Base-by-base conservation (phyloP, 2,113 vertebrate genomes). In the Platycercus adscitus region DNA sequence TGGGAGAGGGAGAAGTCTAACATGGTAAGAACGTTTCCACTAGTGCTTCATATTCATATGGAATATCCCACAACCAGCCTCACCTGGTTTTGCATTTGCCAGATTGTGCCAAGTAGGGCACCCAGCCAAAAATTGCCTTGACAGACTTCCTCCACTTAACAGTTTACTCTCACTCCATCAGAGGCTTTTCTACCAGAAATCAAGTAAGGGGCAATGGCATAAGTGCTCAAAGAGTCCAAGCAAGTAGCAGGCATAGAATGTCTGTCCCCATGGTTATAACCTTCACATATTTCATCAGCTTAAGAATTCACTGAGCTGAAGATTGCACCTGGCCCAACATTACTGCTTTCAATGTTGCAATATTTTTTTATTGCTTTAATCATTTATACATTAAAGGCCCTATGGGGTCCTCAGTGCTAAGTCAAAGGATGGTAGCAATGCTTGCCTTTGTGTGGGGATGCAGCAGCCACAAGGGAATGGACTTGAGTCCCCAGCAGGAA, bases 321-420 rank as follows among this genome's bases (percentile, higher is more conserved):
- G 77, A 63, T 26, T 70, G 58, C 64, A 88, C 77, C 58, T 94
- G 60, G 60, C 41, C 25, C 53, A 88, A 90, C 7, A 83, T 75
- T 92, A 95, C 73, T 83, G 53, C 64, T 94, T 88, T 88, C 81
- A 90, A 93, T 55, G 41, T 60, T 94, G 50, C 68, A 88, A 83
- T 93, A 39, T 72, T 77, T 94, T 91, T 93, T 95, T 95, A 91
- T 70, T 73, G 31, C 60, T 86, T 90, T 77, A 93, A 92, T 94
- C 50, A 53, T 73, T 77, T 87, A 53, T 63, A 53, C 53, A 66
- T 88, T 94, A 70, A 90, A 94, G 91, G 35, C 68, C 60, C 46
- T 46, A 24, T 58, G 61, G 82, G 50, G 12, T 91, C 33, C 29
- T 80, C 68, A 80, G 37, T 1, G 0, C 17, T 53, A 65, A 80